These are phyloP conservation scores for Pyrocoelia pectoralis DNA, from an alignment of 2,888 invertebrate genomes.

Conservation along the genomic window DNA sequence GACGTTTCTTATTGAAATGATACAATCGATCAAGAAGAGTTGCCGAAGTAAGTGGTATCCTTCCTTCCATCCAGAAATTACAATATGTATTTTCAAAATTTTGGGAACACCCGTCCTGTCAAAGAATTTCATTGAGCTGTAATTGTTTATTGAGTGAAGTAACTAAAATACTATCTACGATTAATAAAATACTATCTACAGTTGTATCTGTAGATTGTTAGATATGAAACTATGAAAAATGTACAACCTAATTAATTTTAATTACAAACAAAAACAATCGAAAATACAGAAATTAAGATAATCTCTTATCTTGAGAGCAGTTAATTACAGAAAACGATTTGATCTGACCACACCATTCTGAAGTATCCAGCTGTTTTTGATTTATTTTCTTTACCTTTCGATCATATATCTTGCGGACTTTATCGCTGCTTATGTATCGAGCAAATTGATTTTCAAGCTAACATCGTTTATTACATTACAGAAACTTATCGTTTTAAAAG, in stretches of 20 bases:
- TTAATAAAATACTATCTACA: too few relatives aligned
- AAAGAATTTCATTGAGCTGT: too few relatives aligned
- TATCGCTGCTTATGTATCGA: slow-evolving; percentile 43
- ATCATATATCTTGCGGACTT: slow-evolving; percentile 38
- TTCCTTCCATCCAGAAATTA: too few relatives aligned
- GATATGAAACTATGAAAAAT: neutral
- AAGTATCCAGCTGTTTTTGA: slow-evolving; percentile 32
- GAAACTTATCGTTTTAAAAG: slow-evolving; percentile 25
- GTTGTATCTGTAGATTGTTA: too few relatives aligned
- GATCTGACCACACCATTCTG: slow-evolving; percentile 26
- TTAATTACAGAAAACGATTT: slow-evolving; percentile 24
- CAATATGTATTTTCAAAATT: too few relatives aligned
- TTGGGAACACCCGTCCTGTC: too few relatives aligned
- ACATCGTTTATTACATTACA: slow-evolving; percentile 25
- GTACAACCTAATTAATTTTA: neutral
- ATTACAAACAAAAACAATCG: slow-evolving; percentile 6
- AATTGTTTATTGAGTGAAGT: too few relatives aligned
- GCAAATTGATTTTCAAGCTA: slow-evolving; percentile 43
- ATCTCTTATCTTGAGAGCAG: slow-evolving; percentile 8
- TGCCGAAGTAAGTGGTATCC: too few relatives aligned
- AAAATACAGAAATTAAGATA: neutral
- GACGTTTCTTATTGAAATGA: too few relatives aligned
- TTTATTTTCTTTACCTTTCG: slow-evolving; percentile 30
- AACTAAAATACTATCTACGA: too few relatives aligned
- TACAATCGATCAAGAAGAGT: too few relatives aligned